Evolutionary conservation across 1,140 invertebrate genomes (phyloP).

Genomic region (Diabrotica virgifera): DNA sequence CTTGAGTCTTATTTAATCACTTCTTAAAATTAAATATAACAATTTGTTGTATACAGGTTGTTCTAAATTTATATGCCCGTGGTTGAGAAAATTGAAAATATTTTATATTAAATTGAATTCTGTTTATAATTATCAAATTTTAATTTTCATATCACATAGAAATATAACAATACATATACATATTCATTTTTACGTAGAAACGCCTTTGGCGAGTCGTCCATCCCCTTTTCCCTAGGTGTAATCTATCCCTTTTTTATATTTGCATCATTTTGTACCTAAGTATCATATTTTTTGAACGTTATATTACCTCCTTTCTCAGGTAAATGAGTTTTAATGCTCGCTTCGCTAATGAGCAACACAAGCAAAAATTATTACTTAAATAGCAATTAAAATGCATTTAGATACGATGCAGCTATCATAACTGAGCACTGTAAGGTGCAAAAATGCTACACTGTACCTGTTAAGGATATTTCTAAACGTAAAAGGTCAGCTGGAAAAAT

Average conservation of each 20-base stretch:
- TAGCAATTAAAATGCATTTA: conserved; percentile 21
- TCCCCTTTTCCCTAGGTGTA: conserved; percentile 2
- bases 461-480: too few relatives aligned
- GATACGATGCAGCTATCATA: conserved; percentile 14
- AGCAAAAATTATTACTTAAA: conserved; percentile 20
- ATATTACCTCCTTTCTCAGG: conserved; percentile 21
- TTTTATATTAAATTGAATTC: too few relatives aligned
- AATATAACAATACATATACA: too few relatives aligned
- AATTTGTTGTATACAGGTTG: too few relatives aligned
- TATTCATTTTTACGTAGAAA: not conserved
- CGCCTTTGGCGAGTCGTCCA: conserved; percentile 13
- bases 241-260: conserved; percentile 16
- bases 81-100: too few relatives aligned
- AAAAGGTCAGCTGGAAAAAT: too few relatives aligned
- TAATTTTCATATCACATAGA: too few relatives aligned
- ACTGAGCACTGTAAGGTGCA: conserved; percentile 2
- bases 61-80: too few relatives aligned
- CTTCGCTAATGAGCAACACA: conserved; percentile 20
- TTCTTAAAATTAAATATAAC: too few relatives aligned
- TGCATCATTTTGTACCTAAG: conserved; percentile 6
- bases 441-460: not conserved
- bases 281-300: conserved; percentile 15
- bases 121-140: too few relatives aligned
- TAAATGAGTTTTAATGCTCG: conserved; percentile 20
- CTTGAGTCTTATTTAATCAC: too few relatives aligned